Conservation (phyloP, 1,140 invertebrate species). For the Triops cancriformis region DNA sequence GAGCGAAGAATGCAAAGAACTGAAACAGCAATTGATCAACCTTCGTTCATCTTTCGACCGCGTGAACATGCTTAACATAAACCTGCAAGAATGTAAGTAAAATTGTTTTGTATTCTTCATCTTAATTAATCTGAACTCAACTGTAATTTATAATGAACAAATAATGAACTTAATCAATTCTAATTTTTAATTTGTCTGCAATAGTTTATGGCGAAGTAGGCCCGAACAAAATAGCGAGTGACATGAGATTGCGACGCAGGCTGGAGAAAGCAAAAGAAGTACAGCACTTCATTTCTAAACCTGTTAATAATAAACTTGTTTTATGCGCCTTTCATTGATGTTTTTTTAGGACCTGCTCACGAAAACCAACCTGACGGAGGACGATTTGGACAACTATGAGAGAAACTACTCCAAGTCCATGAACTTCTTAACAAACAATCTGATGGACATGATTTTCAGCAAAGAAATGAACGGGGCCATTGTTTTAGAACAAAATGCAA, state of each 20-base stretch:
- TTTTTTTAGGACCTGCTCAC: not conserved
- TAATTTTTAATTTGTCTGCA: not conserved
- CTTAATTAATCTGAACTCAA: not conserved
- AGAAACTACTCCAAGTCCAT: not conserved
- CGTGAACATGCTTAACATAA: not conserved
- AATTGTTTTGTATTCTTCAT: not conserved
- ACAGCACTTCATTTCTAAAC: not conserved
- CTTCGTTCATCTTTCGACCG: not conserved
- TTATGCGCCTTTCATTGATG: not conserved
- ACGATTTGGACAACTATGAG: not conserved
- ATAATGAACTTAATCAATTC: not conserved
- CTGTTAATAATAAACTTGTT: not conserved
- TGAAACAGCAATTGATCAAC: not conserved
- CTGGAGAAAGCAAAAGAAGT: not conserved
- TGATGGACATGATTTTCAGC: not conserved
- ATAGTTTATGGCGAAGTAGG: not conserved
- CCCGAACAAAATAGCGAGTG: not conserved
- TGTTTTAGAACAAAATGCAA: not conserved
- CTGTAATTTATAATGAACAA: not conserved
- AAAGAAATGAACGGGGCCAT: not conserved
- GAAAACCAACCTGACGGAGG: too few relatives aligned
- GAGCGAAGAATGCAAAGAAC: not conserved
- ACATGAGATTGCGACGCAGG: not conserved
- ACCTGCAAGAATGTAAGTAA: not conserved
- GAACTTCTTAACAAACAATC: not conserved